Percentiles rank a stretch among this genome's conserved stretches.
These are phyloP conservation scores for Casuarius casuarius DNA, from an alignment of 2,113 vertebrate species.

Conservation along the genomic window DNA sequence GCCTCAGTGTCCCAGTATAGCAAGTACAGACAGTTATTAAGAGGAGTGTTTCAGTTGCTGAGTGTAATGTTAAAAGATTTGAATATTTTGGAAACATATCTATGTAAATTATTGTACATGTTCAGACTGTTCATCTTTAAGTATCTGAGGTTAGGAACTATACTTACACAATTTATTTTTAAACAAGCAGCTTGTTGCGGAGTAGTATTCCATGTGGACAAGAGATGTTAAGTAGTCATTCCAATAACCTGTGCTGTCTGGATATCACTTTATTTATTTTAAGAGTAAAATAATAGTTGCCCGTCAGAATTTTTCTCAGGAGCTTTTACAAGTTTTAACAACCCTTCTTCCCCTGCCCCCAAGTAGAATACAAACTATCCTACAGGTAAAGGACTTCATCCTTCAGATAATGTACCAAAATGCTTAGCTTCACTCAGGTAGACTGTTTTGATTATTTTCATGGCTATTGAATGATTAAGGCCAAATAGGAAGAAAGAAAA, in stretches of 20 bases:
- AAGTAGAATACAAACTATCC: not conserved
- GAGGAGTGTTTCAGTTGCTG: not conserved
- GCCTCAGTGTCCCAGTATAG: fast-evolving
- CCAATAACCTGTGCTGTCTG: not conserved
- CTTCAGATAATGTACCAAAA: not conserved
- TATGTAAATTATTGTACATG: not conserved
- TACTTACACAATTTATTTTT: not conserved
- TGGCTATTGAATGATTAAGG: not conserved
- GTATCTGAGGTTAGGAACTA: not conserved
- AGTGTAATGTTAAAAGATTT: not conserved
- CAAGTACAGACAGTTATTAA: not conserved
- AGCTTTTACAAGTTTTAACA: not conserved
- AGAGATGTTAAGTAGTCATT: not conserved
- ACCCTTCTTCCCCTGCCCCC: not conserved
- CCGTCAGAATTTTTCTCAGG: not conserved
- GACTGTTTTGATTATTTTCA: not conserved
- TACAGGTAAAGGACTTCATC: not conserved
- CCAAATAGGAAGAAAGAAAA: not conserved
- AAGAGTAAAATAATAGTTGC: not conserved
- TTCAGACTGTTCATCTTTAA: not conserved
- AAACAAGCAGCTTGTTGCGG: not conserved
- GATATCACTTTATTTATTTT: not conserved
- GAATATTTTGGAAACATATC: not conserved
- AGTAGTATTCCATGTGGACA: not conserved
- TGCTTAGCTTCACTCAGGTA: not conserved